Evolutionary conservation across 2,888 invertebrate species (phyloP).

Genomic region (Caenorhabditis angaria): DNA sequence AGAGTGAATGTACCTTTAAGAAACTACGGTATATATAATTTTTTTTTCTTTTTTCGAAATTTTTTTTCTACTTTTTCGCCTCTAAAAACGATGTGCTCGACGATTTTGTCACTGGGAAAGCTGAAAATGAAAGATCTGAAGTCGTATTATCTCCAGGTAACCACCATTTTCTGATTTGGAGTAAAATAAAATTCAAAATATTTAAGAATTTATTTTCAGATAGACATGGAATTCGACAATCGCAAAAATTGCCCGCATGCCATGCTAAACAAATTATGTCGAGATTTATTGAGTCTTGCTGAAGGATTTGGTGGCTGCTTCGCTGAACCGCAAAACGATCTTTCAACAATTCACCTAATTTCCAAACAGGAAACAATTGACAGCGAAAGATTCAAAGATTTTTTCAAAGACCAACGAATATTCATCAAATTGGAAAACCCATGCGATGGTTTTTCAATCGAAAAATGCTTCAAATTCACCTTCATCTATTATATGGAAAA

Average conservation of each 20-base stretch:
- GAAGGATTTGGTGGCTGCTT: constrained; percentile 19
- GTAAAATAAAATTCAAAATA: background rate
- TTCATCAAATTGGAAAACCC: constrained; percentile 15
- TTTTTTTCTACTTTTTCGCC: too few species aligned
- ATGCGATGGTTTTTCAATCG: constrained; percentile 19
- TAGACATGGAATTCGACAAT: constrained; percentile 37
- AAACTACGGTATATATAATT: too few species aligned
- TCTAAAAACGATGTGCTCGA: background rate
- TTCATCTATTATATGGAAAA: constrained; percentile 26
- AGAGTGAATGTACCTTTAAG: too few species aligned
- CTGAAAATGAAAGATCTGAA: constrained; percentile 16
- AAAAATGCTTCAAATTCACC: constrained; percentile 23
- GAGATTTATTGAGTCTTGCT: constrained; percentile 19
- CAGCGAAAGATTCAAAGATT: background rate
- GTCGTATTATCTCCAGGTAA: constrained; percentile 22
- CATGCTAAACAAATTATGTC: constrained; percentile 20
- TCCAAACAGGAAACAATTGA: background rate
- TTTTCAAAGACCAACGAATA: constrained; percentile 16
- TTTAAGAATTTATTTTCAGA: background rate
- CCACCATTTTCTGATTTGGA: background rate
- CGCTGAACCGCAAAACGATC: constrained; percentile 16
- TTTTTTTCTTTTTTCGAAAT: too few species aligned
- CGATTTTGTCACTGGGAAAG: constrained; percentile 15
- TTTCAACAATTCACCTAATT: constrained; percentile 26
- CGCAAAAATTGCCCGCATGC: constrained; percentile 24